Percentiles rank a stretch among this genome's conserved stretches.
Conservation (phyloP, 2,888 invertebrate genomes). For the Aphodius granarius region DNA sequence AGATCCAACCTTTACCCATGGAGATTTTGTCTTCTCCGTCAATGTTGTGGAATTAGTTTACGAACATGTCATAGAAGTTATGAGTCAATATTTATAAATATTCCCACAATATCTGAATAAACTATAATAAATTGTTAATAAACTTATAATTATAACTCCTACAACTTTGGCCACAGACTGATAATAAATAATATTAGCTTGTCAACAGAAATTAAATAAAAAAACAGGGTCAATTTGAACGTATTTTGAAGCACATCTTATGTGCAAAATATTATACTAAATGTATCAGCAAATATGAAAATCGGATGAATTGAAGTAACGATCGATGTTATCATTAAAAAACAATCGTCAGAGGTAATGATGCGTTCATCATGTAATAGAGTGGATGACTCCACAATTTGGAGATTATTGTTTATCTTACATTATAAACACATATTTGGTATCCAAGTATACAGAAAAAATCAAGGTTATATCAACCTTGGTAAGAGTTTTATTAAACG, state of each 20-base stretch:
- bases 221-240: too few species aligned
- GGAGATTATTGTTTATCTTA: neutral
- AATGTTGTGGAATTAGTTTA: slow-evolving; percentile 19
- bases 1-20: slow-evolving; percentile 22
- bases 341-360: too few species aligned
- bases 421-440: neutral
- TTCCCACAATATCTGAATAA: neutral
- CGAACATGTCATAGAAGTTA: slow-evolving; percentile 8
- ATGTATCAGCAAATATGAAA: too few species aligned
- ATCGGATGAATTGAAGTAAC: too few species aligned
- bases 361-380: neutral
- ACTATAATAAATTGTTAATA: neutral
- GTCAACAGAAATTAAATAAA: too few species aligned
- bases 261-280: too few species aligned
- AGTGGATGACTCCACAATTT: neutral
- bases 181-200: too few species aligned
- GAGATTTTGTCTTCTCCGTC: slow-evolving; percentile 24
- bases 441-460: neutral
- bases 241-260: too few species aligned
- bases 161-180: too few species aligned
- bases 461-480: neutral
- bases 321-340: too few species aligned
- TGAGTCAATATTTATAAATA: slow-evolving; percentile 7
- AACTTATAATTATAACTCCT: too few species aligned
- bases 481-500: neutral